Evolutionary conservation across 2,113 vertebrate genomes (phyloP).

Genomic region (Laticauda colubrina): DNA sequence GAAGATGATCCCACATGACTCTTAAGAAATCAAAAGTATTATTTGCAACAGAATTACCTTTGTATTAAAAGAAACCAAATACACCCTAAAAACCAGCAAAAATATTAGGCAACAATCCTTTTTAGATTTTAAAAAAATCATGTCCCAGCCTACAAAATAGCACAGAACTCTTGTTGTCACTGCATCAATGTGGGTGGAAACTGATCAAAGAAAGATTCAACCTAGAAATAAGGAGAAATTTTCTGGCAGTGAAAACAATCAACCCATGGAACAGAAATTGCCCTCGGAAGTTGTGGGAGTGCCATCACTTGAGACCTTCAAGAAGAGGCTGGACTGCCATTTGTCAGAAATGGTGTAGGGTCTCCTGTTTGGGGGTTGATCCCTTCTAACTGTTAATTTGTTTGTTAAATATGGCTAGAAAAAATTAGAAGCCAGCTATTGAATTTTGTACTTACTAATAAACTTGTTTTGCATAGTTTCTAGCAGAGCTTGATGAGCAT

Average conservation of each 20-base stretch:
- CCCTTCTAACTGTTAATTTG: too few species aligned
- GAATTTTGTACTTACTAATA: constrained; percentile 84
- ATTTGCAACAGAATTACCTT: not conserved
- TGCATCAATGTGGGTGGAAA: not conserved
- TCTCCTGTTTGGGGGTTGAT: too few species aligned
- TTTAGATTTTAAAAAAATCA: not conserved
- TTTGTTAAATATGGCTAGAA: not conserved
- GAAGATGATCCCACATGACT: not conserved
- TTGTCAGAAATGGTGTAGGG: too few species aligned
- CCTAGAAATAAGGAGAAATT: too few species aligned
- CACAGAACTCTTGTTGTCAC: not conserved
- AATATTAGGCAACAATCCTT: not conserved
- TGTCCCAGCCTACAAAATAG: not conserved
- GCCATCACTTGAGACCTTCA: too few species aligned
- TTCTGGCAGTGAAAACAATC: too few species aligned
- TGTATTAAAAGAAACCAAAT: not conserved
- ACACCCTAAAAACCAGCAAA: not conserved
- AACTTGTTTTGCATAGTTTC: constrained; percentile 99
- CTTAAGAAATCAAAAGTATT: not conserved
- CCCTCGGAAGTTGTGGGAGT: too few species aligned
- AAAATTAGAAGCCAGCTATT: not conserved
- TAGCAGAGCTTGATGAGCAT: constrained; percentile 95
- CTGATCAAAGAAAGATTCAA: too few species aligned
- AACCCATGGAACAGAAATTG: too few species aligned
- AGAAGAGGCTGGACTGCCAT: too few species aligned